Evolutionary conservation across 2,797 vertebrate species (phyloP), one percentile per base, ranked within the genome.

Genomic region (Xenentodon cancila): DNA sequence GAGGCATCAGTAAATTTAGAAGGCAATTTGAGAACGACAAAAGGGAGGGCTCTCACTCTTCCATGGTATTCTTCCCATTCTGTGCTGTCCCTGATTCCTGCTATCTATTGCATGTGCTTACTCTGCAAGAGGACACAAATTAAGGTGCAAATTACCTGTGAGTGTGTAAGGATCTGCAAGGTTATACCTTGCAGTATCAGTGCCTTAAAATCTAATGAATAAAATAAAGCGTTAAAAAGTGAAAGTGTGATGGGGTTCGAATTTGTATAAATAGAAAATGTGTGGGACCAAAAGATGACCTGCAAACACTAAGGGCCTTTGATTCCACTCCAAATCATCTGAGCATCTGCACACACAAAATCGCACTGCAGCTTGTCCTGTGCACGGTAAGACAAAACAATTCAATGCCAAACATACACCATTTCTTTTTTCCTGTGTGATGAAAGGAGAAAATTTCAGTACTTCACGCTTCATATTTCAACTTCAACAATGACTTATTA

Each of bases 1-100:
- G 68, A 89, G 76, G 58, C 68, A 52, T 77, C 67, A 48, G 67
- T 56, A 60, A 70, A 62, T 64, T n/a, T 44, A 73, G 59, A 68
- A 47, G 59, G 59, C 66, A 53, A 73, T 73, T 32, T 71, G 34
- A 68, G 34, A 54, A 11, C 0, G 5, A 68, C 66, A 43, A 80
- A 63, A 70, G 37, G 8, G 12, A 53, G 70, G 16, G 8, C 53
- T n/a, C 7, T 34, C 45, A 20, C 53, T 19, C 49, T 9, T 52
- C 15, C 21, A 9, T 32, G 21, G 21, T 27, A 16, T 44, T 48
- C 42, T 16, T 64, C 30, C 37, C 25, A 69, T 45, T 40, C 70
- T 53, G 46, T 77, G 72, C 25, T 66, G 52, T 49, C 40, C 40
- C 37, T 22, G 27, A 53, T 37, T 57, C 53, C 25, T 46, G 53